These are phyloP conservation scores for Lamellibrachia luymesi DNA, from an alignment of 1,140 invertebrate species.

Conservation along the genomic window DNA sequence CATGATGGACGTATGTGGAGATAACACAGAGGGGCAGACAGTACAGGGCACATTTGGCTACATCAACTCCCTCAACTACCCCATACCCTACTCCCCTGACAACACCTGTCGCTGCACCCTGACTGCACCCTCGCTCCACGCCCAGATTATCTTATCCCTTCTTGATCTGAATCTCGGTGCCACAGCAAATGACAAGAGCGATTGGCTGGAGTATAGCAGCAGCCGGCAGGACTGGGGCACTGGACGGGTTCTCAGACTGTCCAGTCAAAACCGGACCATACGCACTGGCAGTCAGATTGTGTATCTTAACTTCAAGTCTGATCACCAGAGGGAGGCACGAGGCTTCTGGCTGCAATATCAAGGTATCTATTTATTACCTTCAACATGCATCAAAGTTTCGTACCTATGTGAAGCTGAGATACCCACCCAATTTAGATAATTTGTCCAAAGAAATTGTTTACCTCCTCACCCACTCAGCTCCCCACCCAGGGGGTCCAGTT, in stretches of 20 bases:
- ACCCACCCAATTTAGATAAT: too few relatives aligned
- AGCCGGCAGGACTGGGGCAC: neutral
- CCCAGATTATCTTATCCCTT: neutral
- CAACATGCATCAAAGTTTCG: too few relatives aligned
- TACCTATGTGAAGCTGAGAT: too few relatives aligned
- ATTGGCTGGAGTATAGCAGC: neutral
- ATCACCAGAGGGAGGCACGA: neutral
- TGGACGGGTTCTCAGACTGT: neutral
- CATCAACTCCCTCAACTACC: neutral
- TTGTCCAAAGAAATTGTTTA: too few relatives aligned
- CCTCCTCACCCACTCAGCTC: too few relatives aligned
- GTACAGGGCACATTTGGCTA: neutral
- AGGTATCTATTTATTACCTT: neutral
- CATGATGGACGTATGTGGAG: conserved; percentile 7
- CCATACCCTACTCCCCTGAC: neutral
- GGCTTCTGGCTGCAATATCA: neutral
- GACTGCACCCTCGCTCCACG: neutral
- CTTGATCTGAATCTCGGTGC: neutral
- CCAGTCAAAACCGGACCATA: neutral
- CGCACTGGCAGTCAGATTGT: neutral
- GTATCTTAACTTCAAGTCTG: neutral
- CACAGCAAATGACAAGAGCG: neutral
- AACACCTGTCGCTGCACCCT: neutral
- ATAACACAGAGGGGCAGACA: neutral
- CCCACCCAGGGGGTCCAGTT: too few relatives aligned